Evolutionary conservation across 1,140 invertebrate genomes (phyloP), one percentile per base, ranked within the genome.

Genomic region (Caligus rogercresseyi): DNA sequence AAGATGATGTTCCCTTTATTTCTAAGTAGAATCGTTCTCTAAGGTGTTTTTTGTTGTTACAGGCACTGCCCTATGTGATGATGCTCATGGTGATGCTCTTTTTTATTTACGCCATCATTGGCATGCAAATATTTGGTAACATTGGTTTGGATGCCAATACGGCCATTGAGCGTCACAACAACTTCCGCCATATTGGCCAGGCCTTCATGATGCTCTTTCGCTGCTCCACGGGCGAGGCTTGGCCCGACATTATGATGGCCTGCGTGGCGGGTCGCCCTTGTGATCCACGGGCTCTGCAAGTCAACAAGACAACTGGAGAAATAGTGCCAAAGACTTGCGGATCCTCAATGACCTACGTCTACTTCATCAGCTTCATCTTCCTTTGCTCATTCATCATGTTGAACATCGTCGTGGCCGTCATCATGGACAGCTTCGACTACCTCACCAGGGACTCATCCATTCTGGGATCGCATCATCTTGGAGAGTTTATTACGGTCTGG

Each of bases 51-150:
- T 43, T 43, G 7, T 43, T 43, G n/a, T 62, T 62, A 2, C 52
- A 81, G 71, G 80, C 79, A 14, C 71, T 81, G 67, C 80, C 80
- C 2, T 81, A 82, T 69, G 81, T 81, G 19, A 82, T 81, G 68
- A 72, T 81, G 26, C 72, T 81, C 21, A 82, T 81, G 65, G 75
- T 78, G n/a, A 81, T 81, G 80, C 70, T 81, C 54, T 81, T 81
- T 72, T 81, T 81, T 72, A 81, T 81, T 66, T 81, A 79, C 67
- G 80, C 80, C 61, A 81, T 81, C 61, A 79, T 81, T 64, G 80
- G 80, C 62, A 81, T 81, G 79, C 79, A 81, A 72, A 78, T 77
- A 13, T 62, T 62, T 54, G 60, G 79, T 51, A 81, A 81, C 69
- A 80, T 81, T 59, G 69, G 71, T 65, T 69, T 80, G 25, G 72